Evolutionary conservation across 1,140 invertebrate species (phyloP), one percentile per base, ranked within the genome.

Genomic region (Drosophila ercepeae): DNA sequence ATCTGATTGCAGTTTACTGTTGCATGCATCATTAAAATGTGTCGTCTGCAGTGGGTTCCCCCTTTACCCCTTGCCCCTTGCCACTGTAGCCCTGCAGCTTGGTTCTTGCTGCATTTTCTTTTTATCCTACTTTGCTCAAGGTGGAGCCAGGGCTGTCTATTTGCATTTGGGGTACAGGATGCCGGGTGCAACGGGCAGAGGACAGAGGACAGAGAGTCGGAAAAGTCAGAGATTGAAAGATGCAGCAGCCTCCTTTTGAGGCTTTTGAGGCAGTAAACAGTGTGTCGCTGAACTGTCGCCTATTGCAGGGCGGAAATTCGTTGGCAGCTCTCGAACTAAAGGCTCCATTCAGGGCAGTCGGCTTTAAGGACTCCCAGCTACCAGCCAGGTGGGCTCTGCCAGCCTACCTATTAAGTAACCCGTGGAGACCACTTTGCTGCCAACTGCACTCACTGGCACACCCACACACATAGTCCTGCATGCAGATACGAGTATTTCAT

Each of bases 1-100:
- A 88, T 88, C 82, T 86, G 82, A 86, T 88, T 86, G 82, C 82
- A 86, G 81, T 86, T 86, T 86, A 86, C 81, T 86, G 82, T 86
- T 86, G 82, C 82, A 86, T 86, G 82, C 82, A 86, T 86, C 82
- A 86, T 86, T 86, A 86, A 86, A 86, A 86, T 88, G 77, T 86
- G 82, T 88, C 82, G 82, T 88, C 82, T 88, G 69, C 39, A 55
- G 59, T 51, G 29, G 18, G 39, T 9, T 2, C 41, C 58, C 23
- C 36, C 5, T 8, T 25, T 8, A 6, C 8, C n/a, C 45, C 6
- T 50, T 14, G 11, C 42, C 25, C 27, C 29, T 42, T n/a, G 25
- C n/a, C n/a, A n/a, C n/a, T n/a, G 32, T 16, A n/a, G 36, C 36
- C 55, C 45, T 59, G 36, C 68, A 54, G 57, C 45, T 25, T 23